Conservation (phyloP, 2,888 invertebrate genomes). For the Odontocolon sp. region DNA sequence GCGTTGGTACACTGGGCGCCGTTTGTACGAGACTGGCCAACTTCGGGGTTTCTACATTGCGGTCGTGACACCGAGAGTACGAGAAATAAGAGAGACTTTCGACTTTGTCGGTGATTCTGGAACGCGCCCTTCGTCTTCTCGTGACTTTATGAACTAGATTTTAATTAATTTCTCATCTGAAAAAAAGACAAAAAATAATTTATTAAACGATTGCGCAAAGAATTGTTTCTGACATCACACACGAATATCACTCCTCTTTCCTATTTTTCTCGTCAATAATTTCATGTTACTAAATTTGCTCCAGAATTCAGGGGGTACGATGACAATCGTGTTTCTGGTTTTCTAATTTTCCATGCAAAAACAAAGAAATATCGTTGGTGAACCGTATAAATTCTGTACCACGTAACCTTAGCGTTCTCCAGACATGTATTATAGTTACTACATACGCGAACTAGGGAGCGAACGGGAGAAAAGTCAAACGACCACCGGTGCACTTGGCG, state of each 20-base stretch:
- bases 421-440: constrained; percentile 19
- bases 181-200: not conserved
- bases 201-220: not conserved
- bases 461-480: constrained; percentile 32
- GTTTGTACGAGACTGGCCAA: not conserved
- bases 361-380: no score
- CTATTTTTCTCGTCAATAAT: no score
- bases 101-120: constrained; percentile 1
- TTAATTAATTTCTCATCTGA: constrained; percentile 53
- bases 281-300: no score
- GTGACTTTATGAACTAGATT: constrained; percentile 37
- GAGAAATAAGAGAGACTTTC: constrained; percentile 18
- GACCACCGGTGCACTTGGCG: constrained; percentile 49
- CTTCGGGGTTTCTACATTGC: constrained; percentile 16
- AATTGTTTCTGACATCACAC: constrained; percentile 32
- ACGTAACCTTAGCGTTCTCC: no score
- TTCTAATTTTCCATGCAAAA: no score
- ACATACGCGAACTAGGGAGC: constrained; percentile 13
- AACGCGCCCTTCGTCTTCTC: not conserved
- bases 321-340: no score
- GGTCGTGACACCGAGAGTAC: constrained; percentile 1
- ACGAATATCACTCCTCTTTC: constrained; percentile 45
- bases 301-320: no score
- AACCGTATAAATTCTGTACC: no score
- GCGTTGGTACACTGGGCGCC: not conserved